Conservation (phyloP, 2,888 invertebrate genomes). For the Nasonovia ribisnigri region DNA sequence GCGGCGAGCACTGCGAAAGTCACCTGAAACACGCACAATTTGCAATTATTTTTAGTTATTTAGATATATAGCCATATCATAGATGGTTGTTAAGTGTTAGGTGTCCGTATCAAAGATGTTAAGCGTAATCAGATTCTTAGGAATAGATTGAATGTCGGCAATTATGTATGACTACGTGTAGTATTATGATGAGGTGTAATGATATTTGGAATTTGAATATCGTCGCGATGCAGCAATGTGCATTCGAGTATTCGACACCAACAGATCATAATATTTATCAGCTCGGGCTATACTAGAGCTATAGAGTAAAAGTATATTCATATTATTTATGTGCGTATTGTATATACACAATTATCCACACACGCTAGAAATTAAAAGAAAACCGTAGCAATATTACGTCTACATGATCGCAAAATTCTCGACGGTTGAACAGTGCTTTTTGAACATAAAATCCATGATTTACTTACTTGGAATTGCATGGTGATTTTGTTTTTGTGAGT, state of each 20-base stretch:
- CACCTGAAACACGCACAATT: neutral
- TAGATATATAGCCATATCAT: too few relatives aligned
- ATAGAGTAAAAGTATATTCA: neutral
- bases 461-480: constrained; percentile 57
- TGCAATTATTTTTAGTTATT: too few relatives aligned
- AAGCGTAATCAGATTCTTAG: too few relatives aligned
- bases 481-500: constrained; percentile 19
- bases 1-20: constrained; percentile 15
- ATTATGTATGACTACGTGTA: neutral
- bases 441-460: neutral
- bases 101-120: too few relatives aligned
- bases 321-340: too few relatives aligned
- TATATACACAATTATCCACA: neutral
- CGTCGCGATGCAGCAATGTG: neutral
- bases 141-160: too few relatives aligned
- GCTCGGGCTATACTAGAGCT: neutral
- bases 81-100: too few relatives aligned
- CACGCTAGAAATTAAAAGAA: neutral
- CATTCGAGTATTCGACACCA: neutral
- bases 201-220: neutral
- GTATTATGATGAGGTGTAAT: neutral
- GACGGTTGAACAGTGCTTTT: neutral
- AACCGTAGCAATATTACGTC: neutral
- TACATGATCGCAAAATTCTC: neutral
- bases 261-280: neutral